These are phyloP conservation scores for Apistogramma diplotaenia DNA, from an alignment of 2,113 vertebrate species.

Conservation along the genomic window DNA sequence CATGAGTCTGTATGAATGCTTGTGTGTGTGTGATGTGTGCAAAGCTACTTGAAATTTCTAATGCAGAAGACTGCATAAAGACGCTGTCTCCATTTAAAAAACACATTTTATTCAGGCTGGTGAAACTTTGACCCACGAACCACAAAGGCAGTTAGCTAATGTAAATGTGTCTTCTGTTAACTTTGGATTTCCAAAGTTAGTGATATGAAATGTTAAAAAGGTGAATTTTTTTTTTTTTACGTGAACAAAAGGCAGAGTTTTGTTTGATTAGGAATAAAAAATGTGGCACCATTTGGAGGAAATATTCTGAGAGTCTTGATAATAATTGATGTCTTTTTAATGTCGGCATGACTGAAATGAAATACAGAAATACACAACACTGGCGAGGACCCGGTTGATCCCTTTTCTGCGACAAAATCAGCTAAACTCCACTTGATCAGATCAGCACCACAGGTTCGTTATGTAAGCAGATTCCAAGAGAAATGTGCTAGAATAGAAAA, in stretches of 20 bases:
- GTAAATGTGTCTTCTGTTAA: background rate
- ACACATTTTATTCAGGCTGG: background rate
- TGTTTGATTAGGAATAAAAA: background rate
- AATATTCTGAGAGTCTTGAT: constrained; percentile 24
- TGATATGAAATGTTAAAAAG: constrained; percentile 32
- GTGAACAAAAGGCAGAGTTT: constrained; percentile 13
- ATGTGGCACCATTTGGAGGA: background rate
- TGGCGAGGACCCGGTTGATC: background rate
- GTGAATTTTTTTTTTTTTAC: background rate
- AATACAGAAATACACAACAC: background rate
- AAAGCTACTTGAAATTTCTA: background rate
- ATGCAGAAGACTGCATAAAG: background rate
- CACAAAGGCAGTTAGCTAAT: background rate
- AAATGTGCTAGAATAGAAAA: background rate
- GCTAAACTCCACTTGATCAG: background rate
- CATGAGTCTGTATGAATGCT: background rate
- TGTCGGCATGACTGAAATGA: background rate
- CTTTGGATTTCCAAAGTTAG: background rate
- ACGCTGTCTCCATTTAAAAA: background rate
- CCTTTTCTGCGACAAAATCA: background rate
- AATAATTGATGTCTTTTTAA: background rate
- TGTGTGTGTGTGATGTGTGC: background rate
- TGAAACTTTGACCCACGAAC: background rate
- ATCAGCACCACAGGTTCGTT: background rate
- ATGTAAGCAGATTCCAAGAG: background rate